Percentiles rank a stretch among this genome's conserved stretches.
phyloP scores from a whole-genome alignment of 1,140 invertebrate genomes.

The Drosophila nigrodunni region DNA sequence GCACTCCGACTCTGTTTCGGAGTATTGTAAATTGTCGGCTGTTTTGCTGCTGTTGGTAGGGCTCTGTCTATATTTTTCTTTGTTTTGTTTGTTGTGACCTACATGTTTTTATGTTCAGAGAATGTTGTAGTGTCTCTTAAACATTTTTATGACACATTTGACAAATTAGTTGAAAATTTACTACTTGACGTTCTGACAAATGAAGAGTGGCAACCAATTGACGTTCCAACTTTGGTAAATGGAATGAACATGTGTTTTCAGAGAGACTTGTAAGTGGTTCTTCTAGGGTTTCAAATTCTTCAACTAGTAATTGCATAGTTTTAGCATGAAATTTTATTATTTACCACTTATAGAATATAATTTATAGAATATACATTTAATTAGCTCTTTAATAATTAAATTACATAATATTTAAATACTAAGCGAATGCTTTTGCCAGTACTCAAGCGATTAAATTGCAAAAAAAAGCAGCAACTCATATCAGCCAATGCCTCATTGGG shows the following conservation, averaged over 20 bases:
- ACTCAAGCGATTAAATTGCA: conserved; percentile 4
- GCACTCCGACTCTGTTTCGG: conserved; percentile 17
- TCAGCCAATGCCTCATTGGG: conserved; percentile 23
- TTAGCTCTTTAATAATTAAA: too few relatives aligned
- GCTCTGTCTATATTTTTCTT: conserved; percentile 18
- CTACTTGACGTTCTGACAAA: conserved; percentile 37
- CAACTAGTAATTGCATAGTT: not conserved
- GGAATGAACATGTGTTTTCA: conserved; percentile 16
- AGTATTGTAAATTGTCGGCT: conserved; percentile 31
- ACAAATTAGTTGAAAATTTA: conserved; percentile 57
- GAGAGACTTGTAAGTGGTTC: not conserved
- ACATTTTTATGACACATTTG: conserved; percentile 51
- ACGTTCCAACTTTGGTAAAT: conserved; percentile 4
- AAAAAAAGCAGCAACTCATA: not conserved
- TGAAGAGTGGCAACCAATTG: conserved; percentile 34
- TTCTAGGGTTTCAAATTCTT: not conserved
- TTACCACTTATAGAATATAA: not conserved
- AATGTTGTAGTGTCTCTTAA: conserved; percentile 11
- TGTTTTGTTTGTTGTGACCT: conserved; percentile 31
- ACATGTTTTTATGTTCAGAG: conserved; percentile 38
- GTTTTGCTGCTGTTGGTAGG: conserved; percentile 5
- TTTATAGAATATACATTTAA: too few relatives aligned
- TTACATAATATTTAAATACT: not conserved
- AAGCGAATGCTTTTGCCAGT: not conserved
- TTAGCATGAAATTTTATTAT: not conserved